Conservation (phyloP, 1,140 invertebrate genomes). For the Sarcophaga peregrina region DNA sequence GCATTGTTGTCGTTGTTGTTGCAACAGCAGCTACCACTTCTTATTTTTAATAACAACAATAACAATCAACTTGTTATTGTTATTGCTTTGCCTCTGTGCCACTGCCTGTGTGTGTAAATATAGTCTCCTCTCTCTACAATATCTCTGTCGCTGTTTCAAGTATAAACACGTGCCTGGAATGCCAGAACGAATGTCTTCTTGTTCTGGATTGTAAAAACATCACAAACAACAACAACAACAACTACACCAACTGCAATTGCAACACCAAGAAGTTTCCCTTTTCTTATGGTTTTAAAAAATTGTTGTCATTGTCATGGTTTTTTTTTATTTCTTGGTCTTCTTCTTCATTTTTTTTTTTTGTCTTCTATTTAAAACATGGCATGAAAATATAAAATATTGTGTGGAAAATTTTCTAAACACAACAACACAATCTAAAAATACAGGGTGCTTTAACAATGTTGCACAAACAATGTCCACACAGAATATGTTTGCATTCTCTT, state of each 20-base stretch:
- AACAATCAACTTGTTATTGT: background rate
- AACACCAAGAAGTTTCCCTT: no score
- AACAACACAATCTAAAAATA: no score
- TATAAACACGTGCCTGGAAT: constrained; percentile 21
- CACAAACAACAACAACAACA: background rate
- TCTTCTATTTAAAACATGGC: no score
- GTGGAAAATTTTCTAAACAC: no score
- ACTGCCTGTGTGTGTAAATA: background rate
- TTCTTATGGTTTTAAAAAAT: no score
- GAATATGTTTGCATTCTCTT: no score
- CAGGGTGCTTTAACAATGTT: no score
- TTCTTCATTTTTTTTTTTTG: no score
- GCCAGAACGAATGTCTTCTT: background rate
- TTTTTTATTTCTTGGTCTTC: no score
- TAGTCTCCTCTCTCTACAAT: background rate
- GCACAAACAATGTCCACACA: no score
- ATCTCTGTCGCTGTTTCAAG: background rate
- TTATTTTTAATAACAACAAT: background rate
- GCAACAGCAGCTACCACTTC: background rate
- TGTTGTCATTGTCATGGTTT: no score
- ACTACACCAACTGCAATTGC: background rate
- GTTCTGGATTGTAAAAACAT: background rate
- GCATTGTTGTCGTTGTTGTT: background rate
- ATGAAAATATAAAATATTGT: no score
- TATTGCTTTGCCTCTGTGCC: background rate